Base-by-base conservation (phyloP, 2,113 vertebrate genomes). In the Syrmaticus mikado region DNA sequence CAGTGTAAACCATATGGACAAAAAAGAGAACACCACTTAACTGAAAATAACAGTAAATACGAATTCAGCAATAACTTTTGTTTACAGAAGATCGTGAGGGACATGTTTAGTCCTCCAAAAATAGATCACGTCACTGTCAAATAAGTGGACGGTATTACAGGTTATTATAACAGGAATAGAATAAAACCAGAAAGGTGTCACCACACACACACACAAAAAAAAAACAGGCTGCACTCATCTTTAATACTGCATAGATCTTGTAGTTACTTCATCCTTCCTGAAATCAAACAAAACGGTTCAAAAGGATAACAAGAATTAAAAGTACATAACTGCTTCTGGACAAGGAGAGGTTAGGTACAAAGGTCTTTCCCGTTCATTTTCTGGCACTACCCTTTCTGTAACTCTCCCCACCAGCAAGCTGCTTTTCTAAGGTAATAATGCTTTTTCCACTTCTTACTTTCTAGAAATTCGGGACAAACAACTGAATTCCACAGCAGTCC, bases 151-250 rank as follows among this genome's bases (percentile, higher is more conserved):
- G n/a, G 32, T 7, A 65, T 5, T 28, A 64, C 73, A 57, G 86
- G 81, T 28, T 50, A 84, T 13, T 11, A 84, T 16, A 34, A 82
- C 83, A 92, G 41, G 40, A 92, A 34, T 9, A 83, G 46, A 77
- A 52, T 19, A 86, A 81, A 88, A 60, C 19, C 43, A 55, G 19
- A 53, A 67, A 53, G 14, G 79, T 43, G 52, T 3, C 0, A 0
- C 46, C 71, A 27, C 4, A 0, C 14, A 70, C 8, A 43, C n/a
- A n/a, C n/a, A n/a, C n/a, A 43, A 45, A 45, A 45, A 45, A 21
- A 80, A 22, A 40, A 13, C 15, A 75, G 38, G 58, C 18, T 66
- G 13, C 1, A 2, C 45, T 71, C 45, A 22, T 46, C 32, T 86
- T 53, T 71, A 68, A 15, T 15, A 57, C 3, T 12, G 53, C 9